Base-by-base conservation (phyloP, 2,113 vertebrate genomes). In the Lepus europaeus region DNA sequence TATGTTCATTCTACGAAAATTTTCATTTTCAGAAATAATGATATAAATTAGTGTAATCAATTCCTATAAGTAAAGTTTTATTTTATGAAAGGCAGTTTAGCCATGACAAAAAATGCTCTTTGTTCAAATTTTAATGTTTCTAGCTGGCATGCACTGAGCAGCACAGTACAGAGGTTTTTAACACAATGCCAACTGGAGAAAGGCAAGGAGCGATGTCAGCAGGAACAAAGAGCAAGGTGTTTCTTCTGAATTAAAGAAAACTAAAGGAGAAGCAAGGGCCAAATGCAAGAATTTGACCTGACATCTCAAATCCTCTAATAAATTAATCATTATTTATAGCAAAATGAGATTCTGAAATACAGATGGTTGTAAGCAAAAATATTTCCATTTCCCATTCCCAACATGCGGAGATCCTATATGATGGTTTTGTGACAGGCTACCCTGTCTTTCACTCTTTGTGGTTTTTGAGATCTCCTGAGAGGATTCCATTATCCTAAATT, bases 231-330 rank as follows among this genome's bases (percentile, higher is more conserved):
- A 13, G 45, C 72, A 59, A 59, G 0, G 23, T 53, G 56, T 29
- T 74, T 66, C 31, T 87, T 69, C 31, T 20, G 59, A 59, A 12
- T 78, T 56, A 84, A 93, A 90, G 69, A 83, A 80, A 83, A 86
- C n/a, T 14, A 89, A 85, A 76, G 6, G 9, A 45, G 33, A 36
- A 12, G 23, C 81, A 84, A 86, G 45, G 10, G 29, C 72, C 36
- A 45, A 13, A 16, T 69, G 36, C 63, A 63, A 80, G 6, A 6
- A 73, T 70, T 25, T 87, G 25, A 23, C 66, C 39, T 31, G 51
- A 45, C 23, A 51, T 70, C 79, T 81, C 80, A 81, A 80, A 82
- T 27, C 17, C 6, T 59, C 68, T 22, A n/a, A 27, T 33, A 36
- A 82, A 16, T 73, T 33, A 90, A 36, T n/a, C 49, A 74, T 13